Conservation (phyloP, 1,140 invertebrate species). For the Euwallacea similis region DNA sequence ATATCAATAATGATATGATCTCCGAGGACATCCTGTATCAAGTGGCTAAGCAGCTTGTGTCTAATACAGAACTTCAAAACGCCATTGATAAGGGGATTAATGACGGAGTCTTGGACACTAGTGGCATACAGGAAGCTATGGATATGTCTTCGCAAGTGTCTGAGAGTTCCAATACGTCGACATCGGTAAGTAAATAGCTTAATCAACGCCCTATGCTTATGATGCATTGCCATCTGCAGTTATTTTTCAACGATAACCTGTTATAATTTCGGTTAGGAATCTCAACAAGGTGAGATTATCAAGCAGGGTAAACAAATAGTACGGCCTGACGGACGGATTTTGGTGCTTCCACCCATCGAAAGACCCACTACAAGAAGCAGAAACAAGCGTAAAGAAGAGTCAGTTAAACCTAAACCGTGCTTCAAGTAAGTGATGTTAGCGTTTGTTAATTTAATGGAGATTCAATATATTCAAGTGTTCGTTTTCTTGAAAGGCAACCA, state of each 20-base stretch:
- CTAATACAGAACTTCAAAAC: conserved; percentile 67
- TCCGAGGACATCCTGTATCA: conserved; percentile 69
- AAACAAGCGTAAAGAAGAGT: conserved; percentile 48
- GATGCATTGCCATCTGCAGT: background rate
- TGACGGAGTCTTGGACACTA: conserved; percentile 53
- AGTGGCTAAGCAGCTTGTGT: conserved; percentile 64
- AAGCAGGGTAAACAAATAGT: conserved; percentile 62
- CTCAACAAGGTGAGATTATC: conserved; percentile 20
- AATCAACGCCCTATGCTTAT: background rate
- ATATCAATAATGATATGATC: conserved; percentile 60
- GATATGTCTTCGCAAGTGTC: conserved; percentile 11
- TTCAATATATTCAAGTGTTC: background rate
- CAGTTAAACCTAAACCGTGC: conserved; percentile 39
- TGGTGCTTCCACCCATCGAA: conserved; percentile 76
- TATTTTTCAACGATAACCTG: background rate
- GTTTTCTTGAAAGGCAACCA: conserved; percentile 30
- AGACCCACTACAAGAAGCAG: conserved; percentile 70
- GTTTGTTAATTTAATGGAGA: background rate
- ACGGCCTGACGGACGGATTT: conserved; percentile 68
- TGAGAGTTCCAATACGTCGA: conserved; percentile 20
- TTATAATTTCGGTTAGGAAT: conserved; percentile 15
- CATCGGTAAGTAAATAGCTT: conserved; percentile 18
- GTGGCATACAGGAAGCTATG: conserved; percentile 30
- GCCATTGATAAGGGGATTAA: conserved; percentile 66
- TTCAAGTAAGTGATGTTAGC: conserved; percentile 42